Conservation (phyloP, 2,113 vertebrate species). For the human region GRCh38 chr5:5628001-5628500, state of each 20-base stretch:
- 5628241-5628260: no score
- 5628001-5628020: accelerated
- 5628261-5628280: no score
- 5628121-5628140: background rate
- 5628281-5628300: background rate
- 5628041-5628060: accelerated
- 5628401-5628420: background rate
- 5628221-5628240: background rate
- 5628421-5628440: no score
- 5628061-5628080: background rate
- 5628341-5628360: background rate
- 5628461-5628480: no score
- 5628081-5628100: accelerated
- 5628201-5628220: background rate
- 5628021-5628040: background rate
- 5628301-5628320: no score
- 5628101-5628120: background rate
- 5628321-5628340: background rate
- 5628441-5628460: background rate
- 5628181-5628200: background rate
- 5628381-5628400: no score
- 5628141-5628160: background rate
- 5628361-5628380: accelerated
- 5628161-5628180: background rate
- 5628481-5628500: background rate